Evolutionary conservation across 2,888 invertebrate species (phyloP), one percentile per base, ranked within the genome.

Genomic region (Gari tellinella): DNA sequence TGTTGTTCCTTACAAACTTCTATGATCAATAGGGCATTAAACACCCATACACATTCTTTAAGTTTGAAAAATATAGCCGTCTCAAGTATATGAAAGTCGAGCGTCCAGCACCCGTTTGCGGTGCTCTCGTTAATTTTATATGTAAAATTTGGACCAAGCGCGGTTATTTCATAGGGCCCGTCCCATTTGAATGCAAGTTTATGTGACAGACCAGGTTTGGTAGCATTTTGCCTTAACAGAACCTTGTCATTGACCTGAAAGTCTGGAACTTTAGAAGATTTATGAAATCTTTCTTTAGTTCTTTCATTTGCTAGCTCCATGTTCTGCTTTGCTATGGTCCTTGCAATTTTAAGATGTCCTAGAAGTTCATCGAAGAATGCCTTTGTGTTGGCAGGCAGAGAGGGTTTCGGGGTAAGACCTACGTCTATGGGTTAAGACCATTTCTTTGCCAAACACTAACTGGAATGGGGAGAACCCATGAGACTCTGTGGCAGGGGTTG

Each of bases 91-190:
- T n/a, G n/a, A n/a, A n/a, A n/a, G n/a, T n/a, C n/a, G n/a, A n/a
- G n/a, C n/a, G n/a, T n/a, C n/a, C n/a, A n/a, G n/a, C n/a, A n/a
- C n/a, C n/a, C n/a, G n/a, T n/a, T n/a, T n/a, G n/a, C n/a, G n/a
- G n/a, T n/a, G n/a, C n/a, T n/a, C n/a, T n/a, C n/a, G n/a, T n/a
- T 48, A 2, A 76, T 52, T 31, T 63, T 58, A 52, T 76, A 67
- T 12, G 76, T 76, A 21, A 12, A 57, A n/a, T n/a, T n/a, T n/a
- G n/a, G n/a, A n/a, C n/a, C n/a, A n/a, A n/a, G n/a, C n/a, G n/a
- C n/a, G n/a, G 41, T 46, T 10, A 79, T 74, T 8, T 51, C 8
- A 38, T 51, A 75, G 0, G 74, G 74, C 1, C 74, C 79, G 17
- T 15, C 19, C 52, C 55, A 75, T 53, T 68, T 72, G 10, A 56